phyloP scores from a whole-genome alignment of 2,797 vertebrate species.

The Hemibagrus guttatus region DNA sequence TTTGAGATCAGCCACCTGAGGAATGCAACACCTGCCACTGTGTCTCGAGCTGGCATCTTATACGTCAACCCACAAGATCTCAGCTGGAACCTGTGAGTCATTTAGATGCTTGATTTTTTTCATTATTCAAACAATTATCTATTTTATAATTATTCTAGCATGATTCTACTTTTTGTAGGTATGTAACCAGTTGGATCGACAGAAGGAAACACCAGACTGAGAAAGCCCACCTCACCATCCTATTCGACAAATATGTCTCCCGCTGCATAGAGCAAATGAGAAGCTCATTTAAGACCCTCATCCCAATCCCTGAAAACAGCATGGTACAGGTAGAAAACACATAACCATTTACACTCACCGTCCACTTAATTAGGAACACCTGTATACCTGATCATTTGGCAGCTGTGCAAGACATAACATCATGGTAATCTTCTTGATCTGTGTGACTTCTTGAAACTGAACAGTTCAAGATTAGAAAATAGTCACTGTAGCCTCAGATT shows the following conservation, averaged over 20 bases:
- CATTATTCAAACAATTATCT: background rate
- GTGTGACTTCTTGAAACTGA: background rate
- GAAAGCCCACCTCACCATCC: constrained; percentile 83
- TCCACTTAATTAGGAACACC: background rate
- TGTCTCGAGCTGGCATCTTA: constrained; percentile 82
- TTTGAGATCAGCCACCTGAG: constrained; percentile 82
- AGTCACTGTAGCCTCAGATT: background rate
- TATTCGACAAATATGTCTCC: constrained; percentile 87
- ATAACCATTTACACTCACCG: background rate
- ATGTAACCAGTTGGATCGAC: constrained; percentile 85
- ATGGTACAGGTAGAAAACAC: constrained; percentile 79
- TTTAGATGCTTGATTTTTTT: background rate
- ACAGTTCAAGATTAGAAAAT: background rate
- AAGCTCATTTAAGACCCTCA: constrained; percentile 80
- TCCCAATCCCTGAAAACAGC: constrained; percentile 78
- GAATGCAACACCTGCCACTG: constrained; percentile 78
- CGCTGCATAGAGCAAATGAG: constrained; percentile 82
- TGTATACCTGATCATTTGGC: background rate
- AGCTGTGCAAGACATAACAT: background rate
- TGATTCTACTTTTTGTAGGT: background rate
- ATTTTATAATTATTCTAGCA: background rate
- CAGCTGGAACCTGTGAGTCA: constrained; percentile 82
- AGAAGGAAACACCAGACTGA: constrained; percentile 78
- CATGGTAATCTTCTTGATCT: background rate
- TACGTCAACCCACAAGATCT: constrained; percentile 81